Evolutionary conservation across 2,888 invertebrate genomes (phyloP).

Genomic region (Thereva unica): DNA sequence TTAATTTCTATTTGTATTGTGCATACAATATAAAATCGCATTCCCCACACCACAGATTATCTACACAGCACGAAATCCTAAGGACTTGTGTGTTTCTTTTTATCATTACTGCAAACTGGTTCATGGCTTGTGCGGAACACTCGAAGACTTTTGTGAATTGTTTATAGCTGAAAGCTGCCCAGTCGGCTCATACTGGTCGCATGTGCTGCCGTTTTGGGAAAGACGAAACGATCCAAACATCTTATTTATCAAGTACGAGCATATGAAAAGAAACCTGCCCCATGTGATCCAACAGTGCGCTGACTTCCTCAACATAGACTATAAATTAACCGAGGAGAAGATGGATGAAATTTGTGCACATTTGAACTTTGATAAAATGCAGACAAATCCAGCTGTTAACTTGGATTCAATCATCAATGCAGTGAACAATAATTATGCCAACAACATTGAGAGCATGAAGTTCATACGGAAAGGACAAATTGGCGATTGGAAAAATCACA

Average conservation of each 20-base stretch:
- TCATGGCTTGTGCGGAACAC: conserved; percentile 67
- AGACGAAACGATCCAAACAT: conserved; percentile 71
- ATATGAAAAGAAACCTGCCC: conserved; percentile 75
- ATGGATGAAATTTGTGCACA: conserved; percentile 71
- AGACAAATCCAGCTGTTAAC: conserved; percentile 78
- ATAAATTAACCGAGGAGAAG: conserved; percentile 68
- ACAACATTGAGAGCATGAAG: conserved; percentile 59
- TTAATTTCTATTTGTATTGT: conserved; percentile 3
- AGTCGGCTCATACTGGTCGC: conserved; percentile 68
- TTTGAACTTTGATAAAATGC: conserved; percentile 81
- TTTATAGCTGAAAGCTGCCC: conserved; percentile 71
- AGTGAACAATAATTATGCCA: conserved; percentile 51
- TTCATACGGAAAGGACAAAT: conserved; percentile 79
- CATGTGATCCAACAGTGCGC: conserved; percentile 72
- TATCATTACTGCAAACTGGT: conserved; percentile 80
- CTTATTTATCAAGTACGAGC: conserved; percentile 80
- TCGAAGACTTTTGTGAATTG: conserved; percentile 76
- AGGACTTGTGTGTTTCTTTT: conserved; percentile 87
- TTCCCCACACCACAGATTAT: conserved; percentile 72
- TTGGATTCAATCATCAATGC: conserved; percentile 65
- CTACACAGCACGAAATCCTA: conserved; percentile 86
- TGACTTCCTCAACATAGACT: conserved; percentile 60
- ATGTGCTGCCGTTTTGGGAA: conserved; percentile 72
- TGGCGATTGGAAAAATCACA: conserved; percentile 76
- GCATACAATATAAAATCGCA: conserved; percentile 6